Base-by-base conservation (phyloP, 2,888 invertebrate genomes). In the Embidobia sp. region DNA sequence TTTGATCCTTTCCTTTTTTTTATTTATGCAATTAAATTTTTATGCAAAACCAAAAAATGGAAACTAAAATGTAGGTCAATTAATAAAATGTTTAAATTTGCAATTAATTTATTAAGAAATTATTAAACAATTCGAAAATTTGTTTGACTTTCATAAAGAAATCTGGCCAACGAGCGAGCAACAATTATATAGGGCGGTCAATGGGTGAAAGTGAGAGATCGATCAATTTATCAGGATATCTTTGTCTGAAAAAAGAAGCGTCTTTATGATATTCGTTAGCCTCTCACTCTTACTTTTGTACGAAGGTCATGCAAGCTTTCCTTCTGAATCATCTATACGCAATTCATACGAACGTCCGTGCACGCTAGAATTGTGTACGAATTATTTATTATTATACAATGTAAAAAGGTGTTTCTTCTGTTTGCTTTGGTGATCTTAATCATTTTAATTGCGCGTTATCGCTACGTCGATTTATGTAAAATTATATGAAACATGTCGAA, bases 121-220 rank as follows among this genome's bases (percentile, higher is more conserved):
- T 48, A 26, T 18, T 33, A 4, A 27, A 22, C 33, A 35, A 35
- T 33, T 59, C 10, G 10, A 16, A 8, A 15, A 26, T 51, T 64
- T 64, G 67, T 57, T 57, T 29, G 40, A 49, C 69, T 69, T 69
- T 69, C 59, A 53, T 61, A 46, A 46, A 61, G 70, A 70, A 61
- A 61, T 70, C 49, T 61, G 26, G 7, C 31, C 16, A 26, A 69
- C 26, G 42, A 19, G 22, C n/a, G 22, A 29, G n/a, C n/a, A 70
- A 70, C 44, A 44, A 61, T 69, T 59, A 70, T 44, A 70, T 70
- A 61, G 59, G 70, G 46, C 61, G 37, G 2, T 10, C 69, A 53
- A 70, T 70, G 70, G 61, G 70, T 44, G 70, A 70, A 70, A 70
- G 70, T 61, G 53, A 49, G 35, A 66, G 53, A 64, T 53, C 42